Evolutionary conservation across 2,113 vertebrate species (phyloP), one percentile per base, ranked within the genome.

Genomic region (Phalacrocorax carbo): DNA sequence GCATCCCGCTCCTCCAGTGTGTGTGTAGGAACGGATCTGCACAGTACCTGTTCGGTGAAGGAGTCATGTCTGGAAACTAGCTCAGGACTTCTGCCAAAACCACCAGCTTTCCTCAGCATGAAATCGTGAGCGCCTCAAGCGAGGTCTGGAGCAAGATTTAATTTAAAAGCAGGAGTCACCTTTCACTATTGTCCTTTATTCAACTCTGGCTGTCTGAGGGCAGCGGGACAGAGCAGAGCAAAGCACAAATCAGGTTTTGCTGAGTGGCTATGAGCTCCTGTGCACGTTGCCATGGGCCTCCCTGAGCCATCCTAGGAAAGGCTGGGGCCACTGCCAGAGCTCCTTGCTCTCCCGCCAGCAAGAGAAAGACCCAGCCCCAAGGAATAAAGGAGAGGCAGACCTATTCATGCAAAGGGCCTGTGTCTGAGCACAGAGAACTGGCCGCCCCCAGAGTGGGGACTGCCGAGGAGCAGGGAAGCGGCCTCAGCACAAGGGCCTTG

Each of bases 211-310:
- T 92, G 49, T 34, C 85, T 44, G 58, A 82, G 58, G 86, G 55
- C 40, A 72, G 42, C 1, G 16, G 83, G 78, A 92, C 26, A 69
- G 64, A 88, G 55, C 65, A 72, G 27, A 22, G 64, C 46, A 85
- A 88, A 81, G 58, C 42, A 75, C n/a, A 36, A 32, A 20, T 5
- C 57, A 48, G 44, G 60, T 64, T 94, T 57, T 79, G 44, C 65
- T 15, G 57, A 82, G 72, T 8, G 19, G 36, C 44, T 72, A 11
- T 0, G 2, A 94, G 61, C 65, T 89, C 61, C 88, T 46, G 40
- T 0, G 7, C 52, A 23, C 5, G 2, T 58, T 13, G 2, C 30
- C 46, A 44, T 0, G 7, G 60, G 65, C 17, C 29, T 78, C 62
- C 51, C 62, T 46, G 48, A 73, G 75, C 42, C 75, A 38, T 26